Evolutionary conservation across 2,888 invertebrate species (phyloP).

Genomic region (Lasiommata megera): DNA sequence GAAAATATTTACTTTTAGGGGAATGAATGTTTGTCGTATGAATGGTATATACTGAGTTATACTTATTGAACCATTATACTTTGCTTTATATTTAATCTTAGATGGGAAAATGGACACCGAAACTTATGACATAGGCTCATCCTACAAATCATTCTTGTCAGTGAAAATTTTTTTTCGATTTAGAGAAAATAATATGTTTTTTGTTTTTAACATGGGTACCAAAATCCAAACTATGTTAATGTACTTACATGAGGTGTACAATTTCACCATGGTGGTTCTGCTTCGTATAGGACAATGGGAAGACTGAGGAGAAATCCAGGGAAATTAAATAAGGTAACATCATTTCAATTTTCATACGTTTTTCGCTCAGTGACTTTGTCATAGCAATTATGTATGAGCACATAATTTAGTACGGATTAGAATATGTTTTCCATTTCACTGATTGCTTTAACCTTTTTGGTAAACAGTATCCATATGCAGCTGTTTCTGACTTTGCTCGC

Average conservation of each 20-base stretch:
- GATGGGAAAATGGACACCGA: too few species aligned
- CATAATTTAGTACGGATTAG: slow-evolving; percentile 14
- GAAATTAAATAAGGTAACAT: not conserved
- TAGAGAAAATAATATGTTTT: too few species aligned
- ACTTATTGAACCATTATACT: too few species aligned
- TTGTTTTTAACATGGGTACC: too few species aligned
- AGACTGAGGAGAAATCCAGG: slow-evolving; percentile 19
- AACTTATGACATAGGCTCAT: too few species aligned
- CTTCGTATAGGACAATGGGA: slow-evolving; percentile 10
- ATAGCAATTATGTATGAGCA: slow-evolving; percentile 28
- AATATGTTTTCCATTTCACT: slow-evolving; percentile 20
- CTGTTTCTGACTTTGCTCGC: not conserved
- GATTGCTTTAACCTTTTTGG: not conserved
- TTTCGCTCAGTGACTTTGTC: slow-evolving; percentile 20
- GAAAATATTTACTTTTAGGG: too few species aligned
- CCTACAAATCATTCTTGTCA: too few species aligned
- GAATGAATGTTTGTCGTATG: too few species aligned
- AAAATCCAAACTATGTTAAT: too few species aligned
- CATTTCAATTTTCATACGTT: slow-evolving; percentile 11
- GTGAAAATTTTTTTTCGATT: too few species aligned
- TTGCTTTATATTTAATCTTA: too few species aligned
- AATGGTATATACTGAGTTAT: too few species aligned
- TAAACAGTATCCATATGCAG: not conserved
- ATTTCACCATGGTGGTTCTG: slow-evolving; percentile 16
- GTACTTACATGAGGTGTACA: slow-evolving; percentile 20